Conservation (phyloP, 2,888 invertebrate species). For the Ceramica pisi region DNA sequence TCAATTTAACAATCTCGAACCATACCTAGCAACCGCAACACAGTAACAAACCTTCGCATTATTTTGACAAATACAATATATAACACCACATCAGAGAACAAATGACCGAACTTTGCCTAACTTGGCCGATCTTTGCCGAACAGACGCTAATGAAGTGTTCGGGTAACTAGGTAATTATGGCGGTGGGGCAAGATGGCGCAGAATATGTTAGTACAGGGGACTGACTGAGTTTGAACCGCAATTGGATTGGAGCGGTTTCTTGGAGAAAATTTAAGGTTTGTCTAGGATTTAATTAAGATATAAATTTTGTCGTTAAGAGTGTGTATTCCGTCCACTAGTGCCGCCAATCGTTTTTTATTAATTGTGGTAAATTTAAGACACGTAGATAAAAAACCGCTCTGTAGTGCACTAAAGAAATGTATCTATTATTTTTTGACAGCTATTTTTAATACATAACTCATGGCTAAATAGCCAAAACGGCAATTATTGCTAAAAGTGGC, state of each 20-base stretch:
- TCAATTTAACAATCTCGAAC: too few relatives aligned
- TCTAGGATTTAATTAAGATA: background rate
- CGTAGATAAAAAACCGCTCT: too few relatives aligned
- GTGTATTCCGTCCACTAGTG: too few relatives aligned
- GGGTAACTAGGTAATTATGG: slow-evolving; percentile 54
- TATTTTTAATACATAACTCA: too few relatives aligned
- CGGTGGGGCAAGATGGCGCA: slow-evolving; percentile 17
- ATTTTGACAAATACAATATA: slow-evolving; percentile 52
- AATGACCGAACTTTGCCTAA: slow-evolving; percentile 25
- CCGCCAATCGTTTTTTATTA: too few relatives aligned
- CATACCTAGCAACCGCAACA: background rate
- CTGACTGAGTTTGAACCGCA: slow-evolving; percentile 1
- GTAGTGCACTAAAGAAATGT: too few relatives aligned
- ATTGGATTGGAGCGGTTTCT: slow-evolving; percentile 4
- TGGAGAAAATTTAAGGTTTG: background rate
- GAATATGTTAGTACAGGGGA: slow-evolving; percentile 28
- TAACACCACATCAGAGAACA: slow-evolving; percentile 52
- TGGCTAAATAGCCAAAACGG: too few relatives aligned
- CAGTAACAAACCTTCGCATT: slow-evolving; percentile 8
- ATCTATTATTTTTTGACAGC: too few relatives aligned
- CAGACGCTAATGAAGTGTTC: slow-evolving; percentile 58
- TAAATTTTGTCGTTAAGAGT: too few relatives aligned
- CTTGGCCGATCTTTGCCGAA: slow-evolving; percentile 26
- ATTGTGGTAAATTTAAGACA: too few relatives aligned
- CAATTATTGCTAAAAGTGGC: too few relatives aligned